Evolutionary conservation across 2,113 vertebrate species (phyloP).

Genomic region (Colaptes auratus): DNA sequence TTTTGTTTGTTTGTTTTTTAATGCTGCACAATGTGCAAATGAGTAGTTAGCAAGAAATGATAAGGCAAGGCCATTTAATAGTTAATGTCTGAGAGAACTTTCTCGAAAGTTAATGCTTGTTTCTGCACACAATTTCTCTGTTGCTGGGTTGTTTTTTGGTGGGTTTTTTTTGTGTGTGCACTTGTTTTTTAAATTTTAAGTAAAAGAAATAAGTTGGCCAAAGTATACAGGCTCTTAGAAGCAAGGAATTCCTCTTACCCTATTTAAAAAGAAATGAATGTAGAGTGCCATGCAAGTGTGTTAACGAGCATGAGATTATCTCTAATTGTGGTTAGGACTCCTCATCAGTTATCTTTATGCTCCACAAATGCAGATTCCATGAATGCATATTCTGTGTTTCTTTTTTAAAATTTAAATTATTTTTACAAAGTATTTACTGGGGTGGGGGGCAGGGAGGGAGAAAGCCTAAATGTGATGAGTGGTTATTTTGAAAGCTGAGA

Average conservation of each 20-base stretch:
- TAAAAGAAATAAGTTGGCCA: neutral
- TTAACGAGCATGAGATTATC: neutral
- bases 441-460: neutral
- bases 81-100: neutral
- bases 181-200: neutral
- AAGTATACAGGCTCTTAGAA: neutral
- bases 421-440: neutral
- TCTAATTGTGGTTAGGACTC: neutral
- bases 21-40: neutral
- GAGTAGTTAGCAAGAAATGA: neutral
- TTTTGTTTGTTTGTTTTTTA: neutral
- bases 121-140: neutral
- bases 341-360: neutral
- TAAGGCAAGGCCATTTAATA: neutral
- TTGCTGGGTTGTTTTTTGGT: neutral
- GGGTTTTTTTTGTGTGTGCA: neutral
- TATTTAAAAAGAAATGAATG: neutral
- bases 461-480: neutral
- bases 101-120: neutral
- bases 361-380: neutral
- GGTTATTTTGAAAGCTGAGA: neutral
- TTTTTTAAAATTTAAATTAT: neutral
- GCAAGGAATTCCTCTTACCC: neutral
- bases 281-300: neutral
- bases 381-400: neutral